Conservation (phyloP, 2,797 vertebrate genomes). For the Lagocephalus sceleratus region DNA sequence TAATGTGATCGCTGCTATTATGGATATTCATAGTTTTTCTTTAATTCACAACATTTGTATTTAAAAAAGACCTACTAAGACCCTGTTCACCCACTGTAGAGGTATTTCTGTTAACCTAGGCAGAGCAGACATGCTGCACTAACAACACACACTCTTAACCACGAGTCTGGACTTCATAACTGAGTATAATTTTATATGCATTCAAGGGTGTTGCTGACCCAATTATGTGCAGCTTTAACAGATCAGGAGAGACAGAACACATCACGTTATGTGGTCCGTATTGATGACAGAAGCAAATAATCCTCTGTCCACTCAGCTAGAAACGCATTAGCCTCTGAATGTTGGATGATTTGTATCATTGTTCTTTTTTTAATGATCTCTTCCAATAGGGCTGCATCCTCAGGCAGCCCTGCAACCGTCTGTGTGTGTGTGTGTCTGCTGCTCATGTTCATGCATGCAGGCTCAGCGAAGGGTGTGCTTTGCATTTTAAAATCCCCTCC, state of each 20-base stretch:
- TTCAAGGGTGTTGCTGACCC: constrained; percentile 4
- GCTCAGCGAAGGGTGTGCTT: constrained; percentile 52
- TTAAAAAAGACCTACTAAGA: no score
- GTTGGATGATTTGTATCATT: not conserved
- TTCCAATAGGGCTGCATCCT: constrained; percentile 10
- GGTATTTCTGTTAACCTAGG: no score
- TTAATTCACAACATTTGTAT: no score
- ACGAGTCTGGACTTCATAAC: no score
- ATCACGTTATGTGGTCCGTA: no score
- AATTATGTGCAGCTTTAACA: constrained; percentile 20
- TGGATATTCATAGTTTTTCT: no score
- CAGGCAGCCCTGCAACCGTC: no score
- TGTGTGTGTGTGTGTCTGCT: constrained; percentile 27
- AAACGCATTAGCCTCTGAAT: constrained; percentile 14
- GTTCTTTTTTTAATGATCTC: constrained; percentile 10
- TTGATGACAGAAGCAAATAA: constrained; percentile 1
- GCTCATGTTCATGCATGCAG: constrained; percentile 56
- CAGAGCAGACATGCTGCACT: no score
- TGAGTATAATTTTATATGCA: no score
- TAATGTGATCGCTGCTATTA: no score
- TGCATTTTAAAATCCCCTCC: constrained; percentile 55
- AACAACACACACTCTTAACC: no score
- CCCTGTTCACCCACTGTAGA: no score
- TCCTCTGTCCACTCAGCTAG: not conserved
- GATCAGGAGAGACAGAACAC: not conserved